Evolutionary conservation across 2,888 invertebrate genomes (phyloP).

Genomic region (Amphipyra berbera): DNA sequence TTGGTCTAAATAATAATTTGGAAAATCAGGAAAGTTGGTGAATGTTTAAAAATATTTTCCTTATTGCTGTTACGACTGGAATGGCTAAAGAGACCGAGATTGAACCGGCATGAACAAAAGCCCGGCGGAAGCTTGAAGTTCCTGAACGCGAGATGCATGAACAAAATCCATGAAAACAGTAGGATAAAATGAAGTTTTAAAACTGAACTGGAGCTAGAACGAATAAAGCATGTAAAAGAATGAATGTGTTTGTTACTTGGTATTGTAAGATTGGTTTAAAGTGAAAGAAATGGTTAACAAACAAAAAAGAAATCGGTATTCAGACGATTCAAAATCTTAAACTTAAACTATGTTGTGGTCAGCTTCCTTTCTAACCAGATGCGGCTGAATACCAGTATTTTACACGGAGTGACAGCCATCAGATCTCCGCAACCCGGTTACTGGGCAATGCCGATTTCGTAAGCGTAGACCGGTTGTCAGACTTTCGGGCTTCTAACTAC

Average conservation of each 20-base stretch:
- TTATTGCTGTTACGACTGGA: slow-evolving; percentile 1
- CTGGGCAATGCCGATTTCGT: too few relatives aligned
- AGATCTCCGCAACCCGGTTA: too few relatives aligned
- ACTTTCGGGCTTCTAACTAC: too few relatives aligned
- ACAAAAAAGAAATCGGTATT: too few relatives aligned
- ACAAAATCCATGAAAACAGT: slow-evolving; percentile 45
- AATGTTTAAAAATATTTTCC: slow-evolving; percentile 15
- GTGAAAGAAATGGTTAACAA: too few relatives aligned
- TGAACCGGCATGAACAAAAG: slow-evolving; percentile 43
- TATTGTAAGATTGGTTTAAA: slow-evolving; percentile 7
- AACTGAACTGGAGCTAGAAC: slow-evolving; percentile 18
- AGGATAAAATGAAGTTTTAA: slow-evolving; percentile 18
- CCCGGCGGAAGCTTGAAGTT: slow-evolving; percentile 40
- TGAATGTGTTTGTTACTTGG: slow-evolving; percentile 16
- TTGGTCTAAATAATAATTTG: neutral
- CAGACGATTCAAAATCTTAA: too few relatives aligned
- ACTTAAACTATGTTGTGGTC: too few relatives aligned
- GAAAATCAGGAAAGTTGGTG: neutral
- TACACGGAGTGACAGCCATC: too few relatives aligned
- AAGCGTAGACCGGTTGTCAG: too few relatives aligned
- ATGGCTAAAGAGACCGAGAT: slow-evolving; percentile 42
- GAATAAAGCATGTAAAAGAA: slow-evolving; percentile 28
- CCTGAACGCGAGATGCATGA: slow-evolving; percentile 43
- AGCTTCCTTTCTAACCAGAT: too few relatives aligned
- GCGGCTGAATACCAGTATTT: too few relatives aligned